Evolutionary conservation across 1,140 invertebrate genomes (phyloP).

Genomic region (Drosophila pachea): DNA sequence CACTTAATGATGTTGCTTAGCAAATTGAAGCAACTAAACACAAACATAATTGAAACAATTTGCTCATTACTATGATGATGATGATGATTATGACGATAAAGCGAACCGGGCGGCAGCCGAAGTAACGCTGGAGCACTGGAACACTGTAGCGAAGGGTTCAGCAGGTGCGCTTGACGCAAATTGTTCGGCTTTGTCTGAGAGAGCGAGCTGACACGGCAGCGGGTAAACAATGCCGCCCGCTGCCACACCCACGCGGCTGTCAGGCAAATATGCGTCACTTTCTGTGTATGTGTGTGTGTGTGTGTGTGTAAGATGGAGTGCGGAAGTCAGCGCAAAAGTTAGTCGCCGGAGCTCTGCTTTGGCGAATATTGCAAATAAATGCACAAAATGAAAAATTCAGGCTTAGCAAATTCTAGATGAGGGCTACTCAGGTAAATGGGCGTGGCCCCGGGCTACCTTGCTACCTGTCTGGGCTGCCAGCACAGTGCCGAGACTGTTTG

Average conservation of each 20-base stretch:
- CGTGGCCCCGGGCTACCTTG: neutral
- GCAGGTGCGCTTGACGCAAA: constrained; percentile 70
- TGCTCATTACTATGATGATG: constrained; percentile 68
- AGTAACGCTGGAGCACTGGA: neutral
- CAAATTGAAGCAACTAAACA: constrained; percentile 77
- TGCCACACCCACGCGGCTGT: constrained; percentile 44
- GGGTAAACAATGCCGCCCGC: constrained; percentile 62
- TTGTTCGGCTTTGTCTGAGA: constrained; percentile 62
- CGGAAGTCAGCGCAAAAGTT: constrained; percentile 63
- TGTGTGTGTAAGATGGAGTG: constrained; percentile 63
- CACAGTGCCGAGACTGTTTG: neutral
- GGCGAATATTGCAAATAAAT: constrained; percentile 58
- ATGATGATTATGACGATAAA: constrained; percentile 30
- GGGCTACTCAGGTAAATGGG: constrained; percentile 8
- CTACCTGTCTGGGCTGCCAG: neutral
- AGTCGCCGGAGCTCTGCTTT: constrained; percentile 43
- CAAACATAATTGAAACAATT: constrained; percentile 78
- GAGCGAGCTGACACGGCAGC: constrained; percentile 53
- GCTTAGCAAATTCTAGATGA: constrained; percentile 41
- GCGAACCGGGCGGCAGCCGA: constrained; percentile 10
- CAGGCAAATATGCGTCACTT: constrained; percentile 68
- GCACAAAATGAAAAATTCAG: constrained; percentile 44
- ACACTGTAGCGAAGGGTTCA: neutral
- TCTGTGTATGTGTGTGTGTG: constrained; percentile 19
- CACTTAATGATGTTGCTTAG: constrained; percentile 77